Percentiles rank a stretch among this genome's conserved stretches.
These are phyloP conservation scores for Tenthredo livida DNA, from an alignment of 2,888 invertebrate species.

Conservation along the genomic window DNA sequence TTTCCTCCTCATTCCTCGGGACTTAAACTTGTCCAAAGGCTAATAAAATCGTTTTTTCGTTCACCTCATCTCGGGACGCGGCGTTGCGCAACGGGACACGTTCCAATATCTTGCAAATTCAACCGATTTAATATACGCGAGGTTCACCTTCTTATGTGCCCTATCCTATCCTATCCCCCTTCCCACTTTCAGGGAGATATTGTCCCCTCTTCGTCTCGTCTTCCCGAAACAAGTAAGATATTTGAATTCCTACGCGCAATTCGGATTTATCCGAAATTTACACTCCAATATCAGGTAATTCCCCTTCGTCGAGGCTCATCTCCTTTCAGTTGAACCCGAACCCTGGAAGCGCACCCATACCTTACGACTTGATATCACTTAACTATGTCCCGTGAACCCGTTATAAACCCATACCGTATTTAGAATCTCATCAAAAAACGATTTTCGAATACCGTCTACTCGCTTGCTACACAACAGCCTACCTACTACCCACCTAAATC, in stretches of 20 bases:
- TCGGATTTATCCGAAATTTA: constrained; percentile 49
- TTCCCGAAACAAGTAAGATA: constrained; percentile 50
- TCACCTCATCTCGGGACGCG: constrained; percentile 35
- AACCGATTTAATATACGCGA: constrained; percentile 52
- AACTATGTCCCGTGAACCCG: constrained; percentile 8
- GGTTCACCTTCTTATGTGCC: constrained; percentile 47
- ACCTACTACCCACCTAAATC: background rate
- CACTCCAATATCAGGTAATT: constrained; percentile 46
- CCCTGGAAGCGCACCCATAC: background rate
- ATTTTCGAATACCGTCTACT: background rate
- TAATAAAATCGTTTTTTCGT: constrained; percentile 52
- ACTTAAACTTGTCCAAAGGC: constrained; percentile 43
- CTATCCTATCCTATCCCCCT: too few relatives aligned
- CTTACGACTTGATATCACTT: background rate
- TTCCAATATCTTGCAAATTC: constrained; percentile 53
- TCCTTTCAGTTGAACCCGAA: background rate
- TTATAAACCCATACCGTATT: constrained; percentile 16
- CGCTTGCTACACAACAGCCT: background rate
- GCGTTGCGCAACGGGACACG: constrained; percentile 50
- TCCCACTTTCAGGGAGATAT: background rate
- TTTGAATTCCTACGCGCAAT: constrained; percentile 52
- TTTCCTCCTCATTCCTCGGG: constrained; percentile 4
- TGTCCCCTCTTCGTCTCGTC: background rate
- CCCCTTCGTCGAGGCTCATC: background rate
- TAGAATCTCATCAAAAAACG: constrained; percentile 15